A percentile compares a stretch with the other conserved stretches of the same genome.
Conservation (phyloP, 2,888 invertebrate genomes). For the Xanthostigma xanthostigma region DNA sequence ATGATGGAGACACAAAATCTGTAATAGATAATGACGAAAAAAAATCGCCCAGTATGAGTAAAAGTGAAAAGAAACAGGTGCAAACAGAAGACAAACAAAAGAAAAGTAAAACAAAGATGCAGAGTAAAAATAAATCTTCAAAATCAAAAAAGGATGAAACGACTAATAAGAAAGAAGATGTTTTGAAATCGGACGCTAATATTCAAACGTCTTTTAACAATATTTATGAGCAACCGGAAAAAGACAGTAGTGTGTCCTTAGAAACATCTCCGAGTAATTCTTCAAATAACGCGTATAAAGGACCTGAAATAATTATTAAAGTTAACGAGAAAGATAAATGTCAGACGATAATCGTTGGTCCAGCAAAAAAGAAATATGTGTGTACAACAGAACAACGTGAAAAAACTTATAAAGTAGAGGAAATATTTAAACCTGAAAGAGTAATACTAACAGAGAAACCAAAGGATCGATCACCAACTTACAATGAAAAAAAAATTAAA, state of each 20-base stretch:
- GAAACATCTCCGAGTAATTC: too few relatives aligned
- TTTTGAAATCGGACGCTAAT: constrained; percentile 11
- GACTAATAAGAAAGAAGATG: constrained; percentile 11
- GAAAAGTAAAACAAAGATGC: constrained; percentile 11
- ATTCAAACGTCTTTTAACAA: too few relatives aligned
- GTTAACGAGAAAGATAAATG: too few relatives aligned
- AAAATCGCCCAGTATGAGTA: not conserved
- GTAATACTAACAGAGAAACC: not conserved
- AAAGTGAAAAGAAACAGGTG: constrained; percentile 6
- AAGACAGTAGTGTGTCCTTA: too few relatives aligned
- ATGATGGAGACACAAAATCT: too few relatives aligned
- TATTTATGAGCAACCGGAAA: too few relatives aligned
- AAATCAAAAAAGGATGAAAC: not conserved
- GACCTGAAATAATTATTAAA: too few relatives aligned
- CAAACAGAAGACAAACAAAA: constrained; percentile 15
- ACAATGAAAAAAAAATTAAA: too few relatives aligned
- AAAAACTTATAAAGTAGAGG: not conserved
- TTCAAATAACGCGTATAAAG: too few relatives aligned
- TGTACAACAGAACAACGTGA: not conserved
- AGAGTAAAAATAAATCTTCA: constrained; percentile 4
- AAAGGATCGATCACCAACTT: too few relatives aligned
- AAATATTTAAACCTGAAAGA: not conserved
- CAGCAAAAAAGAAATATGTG: not conserved
- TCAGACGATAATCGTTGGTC: not conserved
- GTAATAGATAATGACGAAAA: too few relatives aligned